phyloP scores from a whole-genome alignment of 2,888 invertebrate species.

The Acholoe squamosa region DNA sequence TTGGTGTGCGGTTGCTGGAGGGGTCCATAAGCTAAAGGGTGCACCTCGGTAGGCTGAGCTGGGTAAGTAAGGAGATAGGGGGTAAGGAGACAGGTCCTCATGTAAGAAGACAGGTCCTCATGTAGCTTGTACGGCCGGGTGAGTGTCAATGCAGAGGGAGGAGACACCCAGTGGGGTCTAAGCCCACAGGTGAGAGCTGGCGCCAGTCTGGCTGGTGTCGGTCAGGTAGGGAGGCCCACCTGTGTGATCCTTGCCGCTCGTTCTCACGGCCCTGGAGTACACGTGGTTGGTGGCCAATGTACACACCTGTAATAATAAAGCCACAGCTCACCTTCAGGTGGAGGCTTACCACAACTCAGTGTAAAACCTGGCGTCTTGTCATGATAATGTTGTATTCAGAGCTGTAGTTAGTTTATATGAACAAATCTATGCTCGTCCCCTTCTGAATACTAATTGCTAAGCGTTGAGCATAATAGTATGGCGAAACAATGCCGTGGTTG shows the following conservation, averaged over 20 bases:
- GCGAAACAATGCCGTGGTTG: too few relatives aligned
- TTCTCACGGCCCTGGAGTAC: slow-evolving; percentile 41
- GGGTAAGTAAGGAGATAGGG: not conserved
- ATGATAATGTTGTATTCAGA: not conserved
- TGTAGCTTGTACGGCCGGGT: slow-evolving; percentile 15
- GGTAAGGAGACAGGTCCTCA: too few relatives aligned
- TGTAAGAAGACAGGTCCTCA: not conserved
- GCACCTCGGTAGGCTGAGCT: slow-evolving; percentile 18
- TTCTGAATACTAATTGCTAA: too few relatives aligned
- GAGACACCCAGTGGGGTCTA: slow-evolving; percentile 36
- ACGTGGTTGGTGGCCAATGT: slow-evolving; percentile 22
- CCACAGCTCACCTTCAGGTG: not conserved
- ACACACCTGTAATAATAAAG: slow-evolving; percentile 41
- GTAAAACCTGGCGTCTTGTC: not conserved
- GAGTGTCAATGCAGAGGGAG: slow-evolving; percentile 43
- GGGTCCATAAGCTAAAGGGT: not conserved
- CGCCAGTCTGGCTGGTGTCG: slow-evolving; percentile 45
- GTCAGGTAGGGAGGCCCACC: slow-evolving; percentile 16
- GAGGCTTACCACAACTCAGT: not conserved
- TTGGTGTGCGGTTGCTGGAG: too few relatives aligned
- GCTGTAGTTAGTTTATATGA: too few relatives aligned
- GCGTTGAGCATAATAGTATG: too few relatives aligned
- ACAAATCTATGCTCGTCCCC: too few relatives aligned
- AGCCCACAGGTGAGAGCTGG: slow-evolving; percentile 47
- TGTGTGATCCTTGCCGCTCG: too few relatives aligned